phyloP scores from a whole-genome alignment of 2,797 vertebrate species.

The Lutjanus campechanus region DNA sequence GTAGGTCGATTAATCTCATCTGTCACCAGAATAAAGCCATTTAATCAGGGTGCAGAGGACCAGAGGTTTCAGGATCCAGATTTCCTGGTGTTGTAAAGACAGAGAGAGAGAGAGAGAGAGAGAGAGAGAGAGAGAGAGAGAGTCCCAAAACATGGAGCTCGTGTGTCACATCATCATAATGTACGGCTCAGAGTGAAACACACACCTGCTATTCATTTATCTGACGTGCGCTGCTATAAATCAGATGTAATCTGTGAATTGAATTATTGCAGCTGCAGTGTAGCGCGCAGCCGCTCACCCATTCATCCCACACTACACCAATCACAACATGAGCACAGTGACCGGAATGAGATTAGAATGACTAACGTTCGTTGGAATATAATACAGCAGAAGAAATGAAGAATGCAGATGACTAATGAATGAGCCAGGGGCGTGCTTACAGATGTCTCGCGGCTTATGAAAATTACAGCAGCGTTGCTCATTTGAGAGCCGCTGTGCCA shows the following conservation, averaged over 20 bases:
- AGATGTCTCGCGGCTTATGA: constrained; percentile 20
- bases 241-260: constrained; percentile 59
- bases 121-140: not conserved
- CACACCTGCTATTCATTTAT: constrained; percentile 60
- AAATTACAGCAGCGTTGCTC: not conserved
- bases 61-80: constrained; percentile 24
- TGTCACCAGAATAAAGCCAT: constrained; percentile 52
- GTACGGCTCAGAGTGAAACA: constrained; percentile 32
- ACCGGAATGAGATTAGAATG: constrained; percentile 53
- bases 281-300: constrained; percentile 21
- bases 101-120: not conserved
- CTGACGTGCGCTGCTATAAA: constrained; percentile 58
- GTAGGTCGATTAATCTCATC: constrained; percentile 52
- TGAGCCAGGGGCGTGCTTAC: not conserved
- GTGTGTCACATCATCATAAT: constrained; percentile 40
- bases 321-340: constrained; percentile 20
- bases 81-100: constrained; percentile 27
- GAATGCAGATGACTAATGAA: constrained; percentile 41
- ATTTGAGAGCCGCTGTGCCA: constrained; percentile 6
- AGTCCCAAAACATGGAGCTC: constrained; percentile 4
- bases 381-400: constrained; percentile 30
- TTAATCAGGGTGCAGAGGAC: constrained; percentile 41
- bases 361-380: constrained; percentile 38
- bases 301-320: constrained; percentile 39
- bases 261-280: constrained; percentile 54